These are phyloP conservation scores for Eubasilissa regina DNA, from an alignment of 1,140 invertebrate species.

Conservation along the genomic window DNA sequence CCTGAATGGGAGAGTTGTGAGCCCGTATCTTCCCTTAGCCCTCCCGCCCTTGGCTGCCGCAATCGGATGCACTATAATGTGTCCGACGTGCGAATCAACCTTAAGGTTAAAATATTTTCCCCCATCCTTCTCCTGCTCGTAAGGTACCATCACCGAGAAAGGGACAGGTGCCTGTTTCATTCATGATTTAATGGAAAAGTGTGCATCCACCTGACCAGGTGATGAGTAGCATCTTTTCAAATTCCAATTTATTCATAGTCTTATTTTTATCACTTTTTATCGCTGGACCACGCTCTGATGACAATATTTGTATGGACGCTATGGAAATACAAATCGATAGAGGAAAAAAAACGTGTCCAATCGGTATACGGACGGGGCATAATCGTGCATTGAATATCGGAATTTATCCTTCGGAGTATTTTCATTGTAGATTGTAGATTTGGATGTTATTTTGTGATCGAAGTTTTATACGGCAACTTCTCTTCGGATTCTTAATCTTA, in stretches of 20 bases:
- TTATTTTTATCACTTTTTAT: slow-evolving; percentile 36
- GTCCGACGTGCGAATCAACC: slow-evolving; percentile 57
- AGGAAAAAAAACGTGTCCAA: slow-evolving; percentile 57
- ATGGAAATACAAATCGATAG: slow-evolving; percentile 53
- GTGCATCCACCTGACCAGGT: slow-evolving; percentile 53
- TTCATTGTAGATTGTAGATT: slow-evolving; percentile 20
- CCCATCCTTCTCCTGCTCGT: slow-evolving; percentile 18
- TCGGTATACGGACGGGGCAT: slow-evolving; percentile 43
- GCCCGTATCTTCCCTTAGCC: slow-evolving; percentile 1
- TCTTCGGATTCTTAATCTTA: background rate
- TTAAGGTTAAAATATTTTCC: slow-evolving; percentile 29
- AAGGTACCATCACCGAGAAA: background rate
- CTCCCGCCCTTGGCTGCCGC: background rate
- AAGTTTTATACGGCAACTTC: slow-evolving; percentile 17
- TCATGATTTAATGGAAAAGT: slow-evolving; percentile 55
- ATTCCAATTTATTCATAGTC: slow-evolving; percentile 58
- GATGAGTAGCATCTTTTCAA: slow-evolving; percentile 51
- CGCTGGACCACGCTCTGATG: slow-evolving; percentile 42
- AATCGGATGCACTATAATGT: slow-evolving; percentile 43
- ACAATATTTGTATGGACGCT: slow-evolving; percentile 57
- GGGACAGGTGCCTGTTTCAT: slow-evolving; percentile 43
- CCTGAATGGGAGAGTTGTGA: slow-evolving; percentile 34
- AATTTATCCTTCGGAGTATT: slow-evolving; percentile 12
- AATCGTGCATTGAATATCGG: slow-evolving; percentile 50
- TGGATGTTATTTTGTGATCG: slow-evolving; percentile 20